Evolutionary conservation across 2,888 invertebrate species (phyloP).

Genomic region (Tromatobia lineatoria): DNA sequence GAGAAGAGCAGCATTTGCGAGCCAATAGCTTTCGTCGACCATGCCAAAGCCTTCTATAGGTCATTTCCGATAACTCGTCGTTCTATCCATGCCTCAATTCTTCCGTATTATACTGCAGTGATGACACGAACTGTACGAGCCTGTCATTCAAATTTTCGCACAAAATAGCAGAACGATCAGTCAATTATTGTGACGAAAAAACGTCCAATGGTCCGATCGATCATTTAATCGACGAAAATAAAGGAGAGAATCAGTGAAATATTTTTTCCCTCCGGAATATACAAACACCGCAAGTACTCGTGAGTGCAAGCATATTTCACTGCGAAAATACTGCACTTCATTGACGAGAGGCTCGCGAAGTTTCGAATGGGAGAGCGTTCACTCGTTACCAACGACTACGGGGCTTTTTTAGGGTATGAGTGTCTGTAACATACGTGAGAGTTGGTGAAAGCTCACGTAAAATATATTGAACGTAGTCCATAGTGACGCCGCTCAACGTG

Average conservation of each 20-base stretch:
- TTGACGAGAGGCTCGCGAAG: constrained; percentile 22
- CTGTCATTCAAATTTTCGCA: neutral
- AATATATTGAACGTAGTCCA: constrained; percentile 45
- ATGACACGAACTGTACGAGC: neutral
- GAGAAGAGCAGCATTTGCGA: constrained; percentile 37
- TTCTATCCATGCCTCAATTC: constrained; percentile 18
- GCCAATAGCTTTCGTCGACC: constrained; percentile 41
- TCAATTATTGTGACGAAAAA: constrained; percentile 7
- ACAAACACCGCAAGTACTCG: constrained; percentile 18
- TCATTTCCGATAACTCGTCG: constrained; percentile 25
- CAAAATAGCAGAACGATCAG: constrained; percentile 7
- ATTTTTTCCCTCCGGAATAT: constrained; percentile 8
- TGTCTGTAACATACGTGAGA: constrained; percentile 6
- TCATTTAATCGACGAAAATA: constrained; percentile 23
- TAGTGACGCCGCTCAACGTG: constrained; percentile 59
- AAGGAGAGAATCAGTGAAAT: constrained; percentile 12
- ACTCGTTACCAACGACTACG: constrained; percentile 21
- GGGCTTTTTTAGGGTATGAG: neutral
- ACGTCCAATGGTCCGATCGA: constrained; percentile 36
- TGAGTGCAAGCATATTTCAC: constrained; percentile 35
- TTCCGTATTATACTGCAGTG: neutral
- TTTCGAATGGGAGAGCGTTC: constrained; percentile 23
- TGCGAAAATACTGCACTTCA: constrained; percentile 50
- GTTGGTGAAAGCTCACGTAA: constrained; percentile 42
- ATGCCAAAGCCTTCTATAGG: constrained; percentile 4